Percentiles rank a stretch among this genome's conserved stretches.
Conservation (phyloP, 1,140 invertebrate genomes). For the Sipha flava region DNA sequence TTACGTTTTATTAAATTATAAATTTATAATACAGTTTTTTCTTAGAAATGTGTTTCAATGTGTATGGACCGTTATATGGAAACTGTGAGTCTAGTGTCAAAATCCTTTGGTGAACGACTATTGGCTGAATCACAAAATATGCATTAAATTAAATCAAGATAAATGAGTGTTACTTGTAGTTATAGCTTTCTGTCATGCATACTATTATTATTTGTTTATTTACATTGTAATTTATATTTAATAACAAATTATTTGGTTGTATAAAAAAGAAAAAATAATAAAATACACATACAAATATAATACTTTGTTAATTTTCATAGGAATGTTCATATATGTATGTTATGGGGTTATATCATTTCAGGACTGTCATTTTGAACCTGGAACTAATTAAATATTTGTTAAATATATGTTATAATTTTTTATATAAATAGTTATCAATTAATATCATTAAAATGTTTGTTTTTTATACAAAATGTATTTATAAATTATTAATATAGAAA, state of each 20-base stretch:
- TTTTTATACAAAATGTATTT: too few relatives aligned
- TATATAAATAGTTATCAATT: too few relatives aligned
- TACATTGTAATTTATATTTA: neutral
- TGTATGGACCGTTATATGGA: conserved; percentile 98
- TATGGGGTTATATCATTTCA: neutral
- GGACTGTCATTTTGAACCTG: neutral
- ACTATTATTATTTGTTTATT: neutral
- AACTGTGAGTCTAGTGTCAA: conserved; percentile 73
- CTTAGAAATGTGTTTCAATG: conserved; percentile 91
- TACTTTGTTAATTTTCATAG: neutral
- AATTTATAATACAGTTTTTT: conserved; percentile 35
- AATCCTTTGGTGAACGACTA: conserved; percentile 52
- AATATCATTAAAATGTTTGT: too few relatives aligned
- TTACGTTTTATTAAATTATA: neutral
- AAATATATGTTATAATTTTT: neutral
- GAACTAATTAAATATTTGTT: neutral
- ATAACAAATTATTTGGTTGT: neutral
- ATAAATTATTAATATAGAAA: too few relatives aligned
- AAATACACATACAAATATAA: neutral
- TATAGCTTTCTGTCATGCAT: neutral
- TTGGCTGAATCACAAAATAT: conserved; percentile 47
- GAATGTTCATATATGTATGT: neutral
- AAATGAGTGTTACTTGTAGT: neutral
- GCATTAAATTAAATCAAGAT: neutral
- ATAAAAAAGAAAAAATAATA: neutral